Evolutionary conservation across 2,113 vertebrate genomes (phyloP).

Genomic region (Parotia lawesii): DNA sequence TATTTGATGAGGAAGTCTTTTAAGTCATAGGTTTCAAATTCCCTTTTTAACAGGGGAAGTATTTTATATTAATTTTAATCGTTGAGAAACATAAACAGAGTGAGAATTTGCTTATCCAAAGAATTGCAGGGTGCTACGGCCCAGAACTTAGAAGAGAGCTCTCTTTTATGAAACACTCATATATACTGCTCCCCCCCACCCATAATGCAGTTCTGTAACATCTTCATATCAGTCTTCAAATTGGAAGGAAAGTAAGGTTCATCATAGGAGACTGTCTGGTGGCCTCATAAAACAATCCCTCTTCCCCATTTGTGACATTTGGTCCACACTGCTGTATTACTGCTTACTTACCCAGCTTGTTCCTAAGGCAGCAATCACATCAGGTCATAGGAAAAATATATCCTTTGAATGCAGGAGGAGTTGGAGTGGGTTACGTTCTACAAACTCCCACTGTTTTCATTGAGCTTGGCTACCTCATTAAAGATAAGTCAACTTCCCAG

Average conservation of each 20-base stretch:
- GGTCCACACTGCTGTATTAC: neutral
- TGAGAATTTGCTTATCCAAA: neutral
- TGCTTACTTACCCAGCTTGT: neutral
- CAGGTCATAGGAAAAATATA: neutral
- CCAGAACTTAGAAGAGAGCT: neutral
- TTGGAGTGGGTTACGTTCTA: neutral
- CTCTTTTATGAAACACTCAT: neutral
- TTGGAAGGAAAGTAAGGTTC: neutral
- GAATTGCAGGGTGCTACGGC: neutral
- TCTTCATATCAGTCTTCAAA: neutral
- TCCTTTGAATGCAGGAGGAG: neutral
- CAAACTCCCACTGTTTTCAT: neutral
- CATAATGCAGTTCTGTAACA: neutral
- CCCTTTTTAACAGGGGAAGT: neutral
- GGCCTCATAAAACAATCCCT: neutral
- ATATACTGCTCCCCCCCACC: neutral
- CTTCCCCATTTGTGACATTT: neutral
- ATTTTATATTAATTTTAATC: neutral
- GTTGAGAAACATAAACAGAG: neutral
- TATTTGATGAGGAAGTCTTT: conserved; percentile 27
- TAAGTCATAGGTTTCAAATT: conserved; percentile 19
- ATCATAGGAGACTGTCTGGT: neutral
- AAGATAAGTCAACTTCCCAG: conserved; percentile 18
- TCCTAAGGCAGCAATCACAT: neutral
- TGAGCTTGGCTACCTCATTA: conserved; percentile 14